These are phyloP conservation scores for Scaptomyza tumidula DNA, from an alignment of 2,888 invertebrate genomes.

Conservation along the genomic window DNA sequence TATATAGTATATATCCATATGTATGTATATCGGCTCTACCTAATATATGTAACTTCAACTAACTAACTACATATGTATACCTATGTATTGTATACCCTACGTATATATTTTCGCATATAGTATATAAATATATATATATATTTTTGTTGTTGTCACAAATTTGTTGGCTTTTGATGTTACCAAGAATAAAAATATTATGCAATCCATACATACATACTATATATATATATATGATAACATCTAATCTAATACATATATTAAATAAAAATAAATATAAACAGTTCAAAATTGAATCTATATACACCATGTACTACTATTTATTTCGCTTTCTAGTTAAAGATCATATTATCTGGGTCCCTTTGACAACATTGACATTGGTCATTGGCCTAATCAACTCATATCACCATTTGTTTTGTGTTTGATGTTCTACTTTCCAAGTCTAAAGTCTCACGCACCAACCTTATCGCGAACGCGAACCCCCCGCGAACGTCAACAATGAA, in stretches of 20 bases:
- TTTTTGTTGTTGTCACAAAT: conserved; percentile 52
- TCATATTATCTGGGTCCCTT: no score
- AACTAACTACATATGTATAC: conserved; percentile 13
- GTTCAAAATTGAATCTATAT: no score
- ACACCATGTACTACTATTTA: no score
- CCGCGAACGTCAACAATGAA: conserved; percentile 13
- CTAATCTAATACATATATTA: conserved; percentile 26
- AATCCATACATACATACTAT: conserved; percentile 28
- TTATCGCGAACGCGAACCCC: background rate
- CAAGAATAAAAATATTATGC: conserved; percentile 44
- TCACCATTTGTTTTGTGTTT: background rate
- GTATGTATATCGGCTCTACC: background rate
- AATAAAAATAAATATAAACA: conserved; percentile 6
- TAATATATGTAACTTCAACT: conserved; percentile 10
- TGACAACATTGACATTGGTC: background rate
- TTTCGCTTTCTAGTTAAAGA: no score
- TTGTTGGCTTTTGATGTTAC: conserved; percentile 68
- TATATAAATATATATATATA: conserved; percentile 31
- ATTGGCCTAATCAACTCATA: background rate
- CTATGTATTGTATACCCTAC: conserved; percentile 20
- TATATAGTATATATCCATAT: conserved; percentile 12
- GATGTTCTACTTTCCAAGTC: conserved; percentile 23
- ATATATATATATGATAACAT: conserved; percentile 32
- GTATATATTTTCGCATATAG: conserved; percentile 32
- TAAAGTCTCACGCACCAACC: background rate